A percentile compares a stretch with the other conserved stretches of the same genome.
These are phyloP conservation scores for Nycticebus coucang DNA, from an alignment of 2,113 vertebrate genomes.

Conservation along the genomic window DNA sequence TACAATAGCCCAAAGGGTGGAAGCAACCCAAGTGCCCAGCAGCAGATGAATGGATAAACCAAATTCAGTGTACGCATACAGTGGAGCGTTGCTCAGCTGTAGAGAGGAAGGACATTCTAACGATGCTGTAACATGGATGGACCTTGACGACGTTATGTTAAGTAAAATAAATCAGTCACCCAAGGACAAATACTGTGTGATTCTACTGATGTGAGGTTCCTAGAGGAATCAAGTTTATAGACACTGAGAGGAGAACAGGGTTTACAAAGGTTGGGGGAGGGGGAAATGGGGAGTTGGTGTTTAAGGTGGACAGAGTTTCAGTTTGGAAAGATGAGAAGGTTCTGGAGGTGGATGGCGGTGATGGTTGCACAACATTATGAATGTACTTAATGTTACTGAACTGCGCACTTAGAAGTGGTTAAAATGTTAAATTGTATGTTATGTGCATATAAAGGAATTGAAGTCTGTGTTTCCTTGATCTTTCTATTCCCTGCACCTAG, in stretches of 20 bases:
- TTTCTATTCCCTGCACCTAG: neutral
- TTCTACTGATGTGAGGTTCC: neutral
- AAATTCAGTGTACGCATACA: rapidly evolving
- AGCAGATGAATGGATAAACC: too few species aligned
- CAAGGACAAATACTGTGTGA: neutral
- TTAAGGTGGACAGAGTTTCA: neutral
- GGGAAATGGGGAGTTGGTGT: rapidly evolving
- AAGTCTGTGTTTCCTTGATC: rapidly evolving
- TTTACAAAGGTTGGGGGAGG: neutral
- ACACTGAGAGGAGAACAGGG: neutral
- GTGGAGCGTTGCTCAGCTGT: neutral
- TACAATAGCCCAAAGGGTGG: neutral
- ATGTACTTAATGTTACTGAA: neutral
- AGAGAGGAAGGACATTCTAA: neutral
- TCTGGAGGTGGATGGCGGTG: neutral
- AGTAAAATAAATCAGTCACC: too few species aligned
- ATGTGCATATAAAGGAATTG: neutral
- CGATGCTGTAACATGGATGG: neutral
- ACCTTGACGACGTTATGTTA: neutral
- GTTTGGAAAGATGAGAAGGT: neutral
- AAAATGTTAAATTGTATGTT: neutral
- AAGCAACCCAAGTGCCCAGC: neutral
- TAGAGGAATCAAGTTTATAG: neutral
- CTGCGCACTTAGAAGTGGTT: neutral
- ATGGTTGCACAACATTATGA: rapidly evolving